phyloP scores from a whole-genome alignment of 2,888 invertebrate genomes.

The Ectemnius lituratus region DNA sequence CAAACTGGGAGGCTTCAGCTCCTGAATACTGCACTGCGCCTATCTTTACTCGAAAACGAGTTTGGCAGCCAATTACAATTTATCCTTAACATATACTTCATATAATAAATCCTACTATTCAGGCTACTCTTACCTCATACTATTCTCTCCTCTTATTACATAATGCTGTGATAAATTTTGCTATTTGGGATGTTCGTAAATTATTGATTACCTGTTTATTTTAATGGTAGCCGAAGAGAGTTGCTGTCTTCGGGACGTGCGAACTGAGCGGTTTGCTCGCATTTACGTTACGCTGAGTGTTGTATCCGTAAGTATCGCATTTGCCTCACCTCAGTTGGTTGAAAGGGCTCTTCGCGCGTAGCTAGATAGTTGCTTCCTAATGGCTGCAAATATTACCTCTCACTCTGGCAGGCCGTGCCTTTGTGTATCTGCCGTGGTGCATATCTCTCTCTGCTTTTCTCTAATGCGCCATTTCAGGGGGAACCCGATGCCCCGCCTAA shows the following conservation, averaged over 20 bases:
- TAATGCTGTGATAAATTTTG: too few relatives aligned
- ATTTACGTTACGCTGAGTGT: conserved; percentile 40
- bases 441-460: conserved; percentile 5
- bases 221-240: conserved; percentile 7
- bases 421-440: conserved; percentile 29
- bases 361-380: conserved; percentile 57
- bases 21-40: too few relatives aligned
- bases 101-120: too few relatives aligned
- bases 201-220: background rate
- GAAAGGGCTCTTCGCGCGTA: conserved; percentile 48
- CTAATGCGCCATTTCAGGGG: conserved; percentile 18
- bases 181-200: too few relatives aligned
- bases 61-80: too few relatives aligned
- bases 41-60: too few relatives aligned
- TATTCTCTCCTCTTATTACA: too few relatives aligned
- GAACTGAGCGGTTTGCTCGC: conserved; percentile 17
- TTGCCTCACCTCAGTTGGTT: conserved; percentile 42
- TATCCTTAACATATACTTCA: too few relatives aligned
- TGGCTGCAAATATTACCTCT: conserved; percentile 51
- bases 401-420: conserved; percentile 14
- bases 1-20: too few relatives aligned
- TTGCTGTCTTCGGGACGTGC: background rate
- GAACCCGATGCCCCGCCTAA: conserved; percentile 29
- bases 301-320: conserved; percentile 31
- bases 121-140: too few relatives aligned